phyloP scores from a whole-genome alignment of 2,113 vertebrate genomes.

The Diphyllodes magnificus region DNA sequence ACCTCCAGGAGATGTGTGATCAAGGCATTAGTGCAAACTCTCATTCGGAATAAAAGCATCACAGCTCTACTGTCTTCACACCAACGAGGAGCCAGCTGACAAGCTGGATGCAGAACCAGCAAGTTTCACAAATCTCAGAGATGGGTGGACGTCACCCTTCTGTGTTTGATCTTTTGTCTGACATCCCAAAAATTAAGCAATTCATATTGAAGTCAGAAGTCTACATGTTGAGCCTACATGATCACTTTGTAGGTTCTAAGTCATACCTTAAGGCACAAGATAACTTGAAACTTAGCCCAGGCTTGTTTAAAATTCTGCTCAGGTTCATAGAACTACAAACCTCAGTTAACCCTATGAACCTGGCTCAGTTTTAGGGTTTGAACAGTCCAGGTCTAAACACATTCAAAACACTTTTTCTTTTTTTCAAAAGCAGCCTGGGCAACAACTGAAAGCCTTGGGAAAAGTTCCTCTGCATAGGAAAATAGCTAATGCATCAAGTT shows the following conservation, averaged over 20 bases:
- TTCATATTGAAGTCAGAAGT: neutral
- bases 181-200: neutral
- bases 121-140: neutral
- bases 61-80: neutral
- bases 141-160: neutral
- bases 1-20: neutral
- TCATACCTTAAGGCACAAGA: neutral
- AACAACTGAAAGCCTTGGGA: constrained; percentile 66
- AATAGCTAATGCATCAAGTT: constrained; percentile 74
- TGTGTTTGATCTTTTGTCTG: neutral
- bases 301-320: constrained; percentile 25
- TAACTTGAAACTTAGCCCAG: neutral
- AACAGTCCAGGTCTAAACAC: neutral
- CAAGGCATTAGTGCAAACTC: neutral
- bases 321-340: neutral
- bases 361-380: constrained; percentile 35
- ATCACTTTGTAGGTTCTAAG: neutral
- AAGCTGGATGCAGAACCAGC: neutral
- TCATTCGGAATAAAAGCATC: neutral
- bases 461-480: constrained; percentile 68
- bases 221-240: neutral
- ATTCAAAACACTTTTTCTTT: constrained; percentile 18
- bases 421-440: constrained; percentile 43
- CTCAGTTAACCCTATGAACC: constrained; percentile 8
- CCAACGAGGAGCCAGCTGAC: neutral